Conservation (phyloP, 2,888 invertebrate genomes). For the Leucophora obtusa region DNA sequence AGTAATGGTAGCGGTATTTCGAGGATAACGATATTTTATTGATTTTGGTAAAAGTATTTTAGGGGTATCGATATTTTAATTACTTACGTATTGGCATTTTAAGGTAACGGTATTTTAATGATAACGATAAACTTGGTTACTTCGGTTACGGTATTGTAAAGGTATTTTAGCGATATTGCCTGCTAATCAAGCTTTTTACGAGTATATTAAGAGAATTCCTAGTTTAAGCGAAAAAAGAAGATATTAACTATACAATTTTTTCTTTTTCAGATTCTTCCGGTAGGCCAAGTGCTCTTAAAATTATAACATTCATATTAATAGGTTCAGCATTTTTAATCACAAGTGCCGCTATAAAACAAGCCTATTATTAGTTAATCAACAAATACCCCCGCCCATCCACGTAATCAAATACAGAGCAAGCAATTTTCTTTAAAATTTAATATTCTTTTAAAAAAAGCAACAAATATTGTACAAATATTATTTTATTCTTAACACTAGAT, state of each 20-base stretch:
- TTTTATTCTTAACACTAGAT: background rate
- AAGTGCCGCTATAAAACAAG: constrained; percentile 78
- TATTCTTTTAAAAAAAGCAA: background rate
- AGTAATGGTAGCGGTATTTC: too few relatives aligned
- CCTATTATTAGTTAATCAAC: constrained; percentile 66
- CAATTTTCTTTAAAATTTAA: background rate
- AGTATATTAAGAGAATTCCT: too few relatives aligned
- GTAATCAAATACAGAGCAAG: background rate
- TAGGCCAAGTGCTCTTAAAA: constrained; percentile 78
- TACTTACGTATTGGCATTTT: too few relatives aligned
- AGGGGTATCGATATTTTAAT: too few relatives aligned
- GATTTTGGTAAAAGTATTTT: too few relatives aligned
- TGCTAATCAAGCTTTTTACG: too few relatives aligned
- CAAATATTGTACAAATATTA: constrained; percentile 9
- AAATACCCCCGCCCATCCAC: background rate
- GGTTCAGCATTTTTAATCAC: constrained; percentile 78
- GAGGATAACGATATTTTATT: too few relatives aligned
- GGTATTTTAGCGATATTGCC: too few relatives aligned
- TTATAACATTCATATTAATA: constrained; percentile 77
- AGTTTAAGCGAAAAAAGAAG: background rate
- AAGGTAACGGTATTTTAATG: too few relatives aligned
- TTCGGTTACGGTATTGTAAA: too few relatives aligned
- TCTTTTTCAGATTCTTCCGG: constrained; percentile 78
- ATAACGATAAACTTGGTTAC: too few relatives aligned
- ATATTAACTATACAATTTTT: background rate